Conservation (phyloP, 2,888 invertebrate species). For the Rhaphigaster nebulosa region DNA sequence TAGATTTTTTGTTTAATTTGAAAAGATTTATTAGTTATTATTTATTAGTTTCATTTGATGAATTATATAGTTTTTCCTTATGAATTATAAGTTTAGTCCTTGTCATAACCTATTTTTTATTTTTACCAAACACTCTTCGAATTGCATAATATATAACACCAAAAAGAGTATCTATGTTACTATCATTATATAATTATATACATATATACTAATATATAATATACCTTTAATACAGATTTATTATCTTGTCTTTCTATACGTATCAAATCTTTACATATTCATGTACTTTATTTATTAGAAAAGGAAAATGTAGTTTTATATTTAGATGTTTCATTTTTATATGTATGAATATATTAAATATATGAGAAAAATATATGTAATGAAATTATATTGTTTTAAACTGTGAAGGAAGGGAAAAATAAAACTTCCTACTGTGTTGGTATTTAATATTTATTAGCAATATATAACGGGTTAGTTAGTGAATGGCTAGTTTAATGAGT, state of each 20-base stretch:
- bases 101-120: slow-evolving; percentile 16
- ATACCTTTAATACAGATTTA: slow-evolving; percentile 59
- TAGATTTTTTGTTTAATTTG: slow-evolving; percentile 18
- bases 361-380: slow-evolving; percentile 52
- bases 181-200: slow-evolving; percentile 57
- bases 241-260: slow-evolving; percentile 60
- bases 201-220: slow-evolving; percentile 55
- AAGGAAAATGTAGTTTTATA: slow-evolving; percentile 58
- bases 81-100: slow-evolving; percentile 52
- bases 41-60: slow-evolving; percentile 37
- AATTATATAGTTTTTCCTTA: slow-evolving; percentile 30
- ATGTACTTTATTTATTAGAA: slow-evolving; percentile 58
- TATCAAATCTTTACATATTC: slow-evolving; percentile 60
- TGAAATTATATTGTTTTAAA: slow-evolving; percentile 56
- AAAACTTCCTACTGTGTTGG: slow-evolving; percentile 56
- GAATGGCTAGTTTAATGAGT: slow-evolving; percentile 56
- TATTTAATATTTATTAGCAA: slow-evolving; percentile 59
- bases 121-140: slow-evolving; percentile 58
- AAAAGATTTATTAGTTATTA: slow-evolving; percentile 9
- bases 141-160: slow-evolving; percentile 59
- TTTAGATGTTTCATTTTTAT: slow-evolving; percentile 57
- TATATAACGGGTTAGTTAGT: slow-evolving; percentile 60
- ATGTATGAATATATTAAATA: slow-evolving; percentile 36
- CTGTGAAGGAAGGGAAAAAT: slow-evolving; percentile 44
- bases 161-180: slow-evolving; percentile 58